Evolutionary conservation across 2,797 vertebrate species (phyloP).

Genomic region (Xiphorhynchus erythropygius): DNA sequence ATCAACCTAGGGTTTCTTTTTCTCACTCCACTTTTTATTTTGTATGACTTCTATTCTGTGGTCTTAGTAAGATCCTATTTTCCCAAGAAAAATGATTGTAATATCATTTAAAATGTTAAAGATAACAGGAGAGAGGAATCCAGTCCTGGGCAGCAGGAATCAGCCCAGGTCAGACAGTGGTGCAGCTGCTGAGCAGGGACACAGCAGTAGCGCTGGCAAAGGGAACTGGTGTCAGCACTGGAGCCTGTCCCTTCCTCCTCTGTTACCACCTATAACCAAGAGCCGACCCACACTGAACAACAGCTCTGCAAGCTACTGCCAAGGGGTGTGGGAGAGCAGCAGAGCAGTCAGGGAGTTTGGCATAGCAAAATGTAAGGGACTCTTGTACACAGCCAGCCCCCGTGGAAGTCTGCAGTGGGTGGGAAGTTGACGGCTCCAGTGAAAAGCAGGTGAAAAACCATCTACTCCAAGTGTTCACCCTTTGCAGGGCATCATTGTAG

Average conservation of each 20-base stretch:
- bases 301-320: not conserved
- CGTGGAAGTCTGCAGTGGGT: not conserved
- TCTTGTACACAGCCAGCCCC: fast-evolving
- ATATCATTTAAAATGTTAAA: not conserved
- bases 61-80: not conserved
- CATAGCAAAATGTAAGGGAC: not conserved
- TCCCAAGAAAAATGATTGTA: not conserved
- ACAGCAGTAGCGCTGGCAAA: not conserved
- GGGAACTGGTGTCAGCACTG: not conserved
- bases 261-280: not conserved
- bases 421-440: fast-evolving
- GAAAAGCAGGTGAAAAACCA: not conserved
- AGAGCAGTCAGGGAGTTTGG: not conserved
- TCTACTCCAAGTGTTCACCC: not conserved
- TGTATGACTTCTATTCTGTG: not conserved
- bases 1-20: not conserved
- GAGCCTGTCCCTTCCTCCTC: slow-evolving; percentile 43
- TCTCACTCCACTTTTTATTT: not conserved
- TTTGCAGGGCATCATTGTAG: not conserved
- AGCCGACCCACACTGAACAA: not conserved
- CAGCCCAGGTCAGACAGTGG: not conserved
- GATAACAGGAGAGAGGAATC: not conserved
- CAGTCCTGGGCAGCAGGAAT: not conserved
- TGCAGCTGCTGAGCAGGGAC: not conserved
- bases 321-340: not conserved